Evolutionary conservation across 1,140 invertebrate genomes (phyloP), one percentile per base, ranked within the genome.

Genomic region (Notospermus geniculatus): DNA sequence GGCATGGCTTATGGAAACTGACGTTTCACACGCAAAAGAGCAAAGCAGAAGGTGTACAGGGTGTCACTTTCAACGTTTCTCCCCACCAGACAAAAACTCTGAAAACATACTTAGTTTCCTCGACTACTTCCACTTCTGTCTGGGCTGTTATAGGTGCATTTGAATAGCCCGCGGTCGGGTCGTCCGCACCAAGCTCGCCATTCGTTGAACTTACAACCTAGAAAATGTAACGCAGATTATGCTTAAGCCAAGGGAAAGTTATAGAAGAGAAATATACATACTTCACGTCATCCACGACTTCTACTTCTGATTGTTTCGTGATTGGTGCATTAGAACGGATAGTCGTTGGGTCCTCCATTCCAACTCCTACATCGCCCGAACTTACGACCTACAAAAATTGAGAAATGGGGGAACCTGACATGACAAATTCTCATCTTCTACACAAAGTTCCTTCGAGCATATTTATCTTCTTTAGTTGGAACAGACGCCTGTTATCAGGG

Each of bases 161-260:
- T 75, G 93, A 96, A 83, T 96, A 93, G 57, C 93, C 94, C 71
- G 92, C 93, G 52, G 60, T 91, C 93, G 93, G 93, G 84, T 97
- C 94, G 82, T 97, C 95, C 69, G 91, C 89, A 56, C 91, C 92
- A 72, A 97, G 82, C 85, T 97, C 95, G 69, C 94, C 94, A 83
- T 97, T 97, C 59, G 93, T 96, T 66, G 94, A 97, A 80, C 92
- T 95, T 68, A 97, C 93, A 85, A 98, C 94, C 91, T 97, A 85
- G 9, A 86, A 83, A 54, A 74, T 23, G 25, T 50, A 50, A 19
- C n/a, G 25, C 25, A 19, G 25, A 50, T 50, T 50, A 50, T 15
- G 32, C 32, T 36, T 36, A 36, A 36, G 32, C 32, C 32, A 36
- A 36, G 15, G 32, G 46, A 50, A 50, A 23, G 19, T 23, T 7